Conservation (phyloP, 2,113 vertebrate genomes). For the Chaetodon auriga region DNA sequence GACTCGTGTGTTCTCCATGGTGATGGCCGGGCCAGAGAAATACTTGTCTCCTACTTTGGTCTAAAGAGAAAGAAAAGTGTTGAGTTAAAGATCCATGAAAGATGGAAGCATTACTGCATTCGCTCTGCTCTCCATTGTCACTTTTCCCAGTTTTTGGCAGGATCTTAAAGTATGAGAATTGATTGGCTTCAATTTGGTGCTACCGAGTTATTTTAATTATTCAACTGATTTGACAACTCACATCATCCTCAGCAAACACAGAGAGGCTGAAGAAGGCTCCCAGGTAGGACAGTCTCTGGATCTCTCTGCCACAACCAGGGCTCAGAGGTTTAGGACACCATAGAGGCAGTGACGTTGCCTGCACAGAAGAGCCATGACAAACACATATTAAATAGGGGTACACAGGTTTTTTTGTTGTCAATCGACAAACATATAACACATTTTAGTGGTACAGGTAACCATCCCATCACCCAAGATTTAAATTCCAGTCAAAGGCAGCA, state of each 20-base stretch:
- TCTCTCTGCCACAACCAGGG: constrained; percentile 92
- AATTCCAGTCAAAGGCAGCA: not conserved
- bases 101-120: not conserved
- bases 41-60: constrained; percentile 97
- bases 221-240: constrained; percentile 81
- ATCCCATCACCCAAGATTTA: not conserved
- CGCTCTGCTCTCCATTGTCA: not conserved
- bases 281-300: constrained; percentile 95
- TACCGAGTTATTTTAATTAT: not conserved
- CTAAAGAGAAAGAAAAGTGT: constrained; percentile 72
- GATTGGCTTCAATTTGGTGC: not conserved
- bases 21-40: constrained; percentile 98
- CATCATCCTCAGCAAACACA: constrained; percentile 98
- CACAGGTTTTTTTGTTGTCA: not conserved
- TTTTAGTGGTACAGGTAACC: not conserved
- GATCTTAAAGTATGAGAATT: not conserved
- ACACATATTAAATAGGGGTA: constrained; percentile 6
- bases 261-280: constrained; percentile 97
- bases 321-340: constrained; percentile 96
- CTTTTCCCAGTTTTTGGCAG: not conserved
- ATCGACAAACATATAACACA: not conserved
- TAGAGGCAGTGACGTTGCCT: constrained; percentile 92
- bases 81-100: not conserved
- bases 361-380: constrained; percentile 14
- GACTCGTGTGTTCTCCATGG: constrained; percentile 96